Evolutionary conservation across 1,140 invertebrate species (phyloP), one percentile per base, ranked within the genome.

Genomic region (Ceratina australensis): DNA sequence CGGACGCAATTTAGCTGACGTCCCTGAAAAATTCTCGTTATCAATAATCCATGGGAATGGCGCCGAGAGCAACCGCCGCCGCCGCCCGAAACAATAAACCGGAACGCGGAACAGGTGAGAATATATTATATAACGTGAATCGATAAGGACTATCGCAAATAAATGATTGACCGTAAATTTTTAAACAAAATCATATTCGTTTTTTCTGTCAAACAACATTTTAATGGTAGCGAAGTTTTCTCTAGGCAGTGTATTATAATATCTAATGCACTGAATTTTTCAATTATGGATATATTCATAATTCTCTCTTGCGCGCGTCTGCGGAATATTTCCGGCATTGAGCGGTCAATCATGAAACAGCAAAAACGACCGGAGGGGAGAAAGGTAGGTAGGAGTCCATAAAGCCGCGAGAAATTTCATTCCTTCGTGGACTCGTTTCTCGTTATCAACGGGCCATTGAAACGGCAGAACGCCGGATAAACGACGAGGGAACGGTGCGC

Each of bases 351-450:
- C 33, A 42, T 42, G 33, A 42, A 42, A 42, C 33, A 42, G 33
- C 33, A 10, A 42, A 13, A 20, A 5, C n/a, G 3, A 47, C n/a
- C n/a, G 26, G 22, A 13, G 8, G 26, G 26, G 28, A 8, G 12
- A 42, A 10, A 42, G 10, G 33, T 42, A 42, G 28, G 16, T 50
- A 16, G 18, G 49, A 28, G 49, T 1, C 49, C 18, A 52, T 67
- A 67, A 67, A 64, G 28, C 12, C 24, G 66, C n/a, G 15, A 54
- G 49, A 68, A 68, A 56, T 68, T 68, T 54, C 24, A 54, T 54
- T 33, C 66, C 20, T 68, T n/a, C 12, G n/a, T 26, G 18, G 49
- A 12, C 20, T 33, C 26, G 24, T 54, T n/a, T 16, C 66, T 20
- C 26, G 50, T 68, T 54, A 54, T 22, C 66, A 33, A 54, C 50